These are phyloP conservation scores for Crypturellus tataupa DNA, from an alignment of 2,797 vertebrate genomes.

Conservation along the genomic window DNA sequence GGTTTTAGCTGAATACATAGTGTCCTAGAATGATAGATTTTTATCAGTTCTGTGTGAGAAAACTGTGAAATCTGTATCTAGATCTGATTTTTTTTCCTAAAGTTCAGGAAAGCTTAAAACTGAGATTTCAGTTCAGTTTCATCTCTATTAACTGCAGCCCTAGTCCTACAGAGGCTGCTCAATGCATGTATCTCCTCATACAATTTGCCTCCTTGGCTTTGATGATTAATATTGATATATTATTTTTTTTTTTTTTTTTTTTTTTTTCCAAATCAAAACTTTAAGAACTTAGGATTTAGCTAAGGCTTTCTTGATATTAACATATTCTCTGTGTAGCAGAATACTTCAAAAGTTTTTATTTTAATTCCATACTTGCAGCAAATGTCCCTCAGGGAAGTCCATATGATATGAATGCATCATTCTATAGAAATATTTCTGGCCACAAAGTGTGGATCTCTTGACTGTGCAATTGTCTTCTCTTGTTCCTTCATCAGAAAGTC, in stretches of 20 bases:
- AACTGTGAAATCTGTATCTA: neutral
- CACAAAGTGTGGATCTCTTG: neutral
- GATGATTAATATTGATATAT: neutral
- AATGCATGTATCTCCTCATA: neutral
- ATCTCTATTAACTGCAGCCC: neutral
- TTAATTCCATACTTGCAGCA: neutral
- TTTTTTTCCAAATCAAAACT: neutral
- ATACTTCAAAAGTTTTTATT: neutral
- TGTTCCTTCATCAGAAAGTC: neutral
- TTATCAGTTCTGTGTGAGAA: neutral
- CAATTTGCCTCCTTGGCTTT: neutral
- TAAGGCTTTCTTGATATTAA: neutral
- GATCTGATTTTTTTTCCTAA: neutral
- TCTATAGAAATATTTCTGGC: neutral
- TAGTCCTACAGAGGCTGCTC: neutral
- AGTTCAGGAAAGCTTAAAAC: neutral
- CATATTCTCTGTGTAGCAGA: neutral
- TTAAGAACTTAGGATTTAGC: neutral
- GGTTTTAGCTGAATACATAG: neutral
- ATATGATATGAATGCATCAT: neutral
- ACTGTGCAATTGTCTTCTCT: neutral
- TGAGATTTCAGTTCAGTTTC: neutral
- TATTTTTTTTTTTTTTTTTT: no score
- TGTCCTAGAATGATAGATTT: neutral
- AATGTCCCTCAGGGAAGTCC: neutral